A percentile compares a stretch with the other conserved stretches of the same genome.
These are phyloP conservation scores for Montipora sp. DNA, from an alignment of 64 coral and sea anemone species.

Conservation along the genomic window DNA sequence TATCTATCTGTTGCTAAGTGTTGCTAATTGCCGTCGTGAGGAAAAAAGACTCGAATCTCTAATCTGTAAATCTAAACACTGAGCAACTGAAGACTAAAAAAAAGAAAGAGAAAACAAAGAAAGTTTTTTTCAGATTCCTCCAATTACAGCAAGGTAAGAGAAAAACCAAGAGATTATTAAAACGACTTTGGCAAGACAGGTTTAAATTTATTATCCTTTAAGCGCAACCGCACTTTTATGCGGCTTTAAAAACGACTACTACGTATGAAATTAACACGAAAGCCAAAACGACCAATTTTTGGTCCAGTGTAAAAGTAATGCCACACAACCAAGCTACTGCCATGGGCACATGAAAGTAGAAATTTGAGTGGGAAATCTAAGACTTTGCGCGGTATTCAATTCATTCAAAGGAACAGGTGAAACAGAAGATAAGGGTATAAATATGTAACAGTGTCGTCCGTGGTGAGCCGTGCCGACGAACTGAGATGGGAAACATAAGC, in stretches of 20 bases:
- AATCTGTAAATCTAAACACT: constrained; percentile 12
- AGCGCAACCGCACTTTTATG: constrained; percentile 27
- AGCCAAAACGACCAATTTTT: background rate
- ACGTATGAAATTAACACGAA: background rate
- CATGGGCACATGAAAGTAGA: background rate
- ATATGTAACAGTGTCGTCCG: background rate
- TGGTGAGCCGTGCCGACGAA: background rate
- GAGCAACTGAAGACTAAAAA: background rate
- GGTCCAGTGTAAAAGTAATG: background rate
- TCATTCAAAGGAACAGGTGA: constrained; percentile 1
- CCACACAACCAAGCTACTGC: background rate
- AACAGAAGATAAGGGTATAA: background rate
- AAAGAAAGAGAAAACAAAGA: constrained; percentile 13
- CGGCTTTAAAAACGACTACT: background rate
- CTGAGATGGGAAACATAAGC: constrained; percentile 24
- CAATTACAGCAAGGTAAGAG: constrained; percentile 5
- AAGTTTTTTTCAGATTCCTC: background rate
- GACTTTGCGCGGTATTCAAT: background rate
- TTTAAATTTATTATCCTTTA: constrained; percentile 23
- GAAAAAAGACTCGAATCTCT: background rate
- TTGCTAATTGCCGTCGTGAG: background rate
- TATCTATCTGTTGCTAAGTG: background rate
- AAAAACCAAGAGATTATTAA: constrained; percentile 21
- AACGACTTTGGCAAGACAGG: constrained; percentile 35
- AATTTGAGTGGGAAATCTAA: background rate